phyloP scores from a whole-genome alignment of 1,140 invertebrate species.

The Aphidius gifuensis region DNA sequence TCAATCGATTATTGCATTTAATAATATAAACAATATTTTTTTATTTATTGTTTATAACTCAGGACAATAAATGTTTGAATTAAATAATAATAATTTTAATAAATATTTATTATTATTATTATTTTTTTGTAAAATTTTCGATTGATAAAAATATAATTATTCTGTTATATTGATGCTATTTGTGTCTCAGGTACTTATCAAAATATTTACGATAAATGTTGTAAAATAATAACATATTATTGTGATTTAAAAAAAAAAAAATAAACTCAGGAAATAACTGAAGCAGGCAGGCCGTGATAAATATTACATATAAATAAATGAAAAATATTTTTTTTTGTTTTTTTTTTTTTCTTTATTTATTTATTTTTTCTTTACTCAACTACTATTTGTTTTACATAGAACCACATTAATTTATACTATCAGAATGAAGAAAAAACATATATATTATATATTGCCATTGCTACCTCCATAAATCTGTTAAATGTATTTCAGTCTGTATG shows the following conservation, averaged over 20 bases:
- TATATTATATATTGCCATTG: conserved; percentile 45
- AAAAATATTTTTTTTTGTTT: conserved; percentile 43
- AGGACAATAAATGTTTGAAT: too few species aligned
- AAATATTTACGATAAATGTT: conserved; percentile 33
- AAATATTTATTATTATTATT: too few species aligned
- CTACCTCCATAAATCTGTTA: conserved; percentile 47
- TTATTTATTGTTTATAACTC: too few species aligned
- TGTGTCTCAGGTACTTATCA: conserved; percentile 38
- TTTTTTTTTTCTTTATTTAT: conserved; percentile 42
- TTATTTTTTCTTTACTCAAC: conserved; percentile 37
- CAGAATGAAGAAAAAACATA: conserved; percentile 18
- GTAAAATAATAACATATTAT: conserved; percentile 33
- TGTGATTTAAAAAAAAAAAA: conserved; percentile 42
- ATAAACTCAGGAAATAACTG: conserved; percentile 54
- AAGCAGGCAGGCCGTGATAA: conserved; percentile 56
- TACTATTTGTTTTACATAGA: conserved; percentile 10
- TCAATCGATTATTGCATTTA: conserved; percentile 1
- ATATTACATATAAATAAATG: conserved; percentile 48
- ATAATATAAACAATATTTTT: neutral
- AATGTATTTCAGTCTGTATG: conserved; percentile 37
- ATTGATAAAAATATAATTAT: neutral
- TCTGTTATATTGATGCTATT: conserved; percentile 11
- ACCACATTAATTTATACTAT: too few species aligned
- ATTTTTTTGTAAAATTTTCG: too few species aligned
- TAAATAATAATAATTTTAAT: too few species aligned